Conservation (phyloP, 2,113 vertebrate genomes). For the Heterochromis multidens region DNA sequence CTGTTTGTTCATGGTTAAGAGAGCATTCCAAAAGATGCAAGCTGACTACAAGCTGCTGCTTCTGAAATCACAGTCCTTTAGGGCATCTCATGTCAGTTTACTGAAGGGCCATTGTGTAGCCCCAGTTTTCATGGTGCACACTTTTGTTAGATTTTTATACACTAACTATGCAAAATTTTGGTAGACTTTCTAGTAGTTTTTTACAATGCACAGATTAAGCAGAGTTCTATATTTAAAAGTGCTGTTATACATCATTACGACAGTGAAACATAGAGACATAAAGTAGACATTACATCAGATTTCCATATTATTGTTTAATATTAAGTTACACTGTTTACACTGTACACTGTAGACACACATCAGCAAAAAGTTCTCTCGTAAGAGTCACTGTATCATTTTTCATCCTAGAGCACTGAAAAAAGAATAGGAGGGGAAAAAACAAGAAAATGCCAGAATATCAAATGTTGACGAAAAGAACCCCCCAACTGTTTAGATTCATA, state of each 20-base stretch:
- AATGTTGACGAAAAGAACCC: background rate
- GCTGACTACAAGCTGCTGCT: slow-evolving; percentile 40
- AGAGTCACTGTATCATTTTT: too few species aligned
- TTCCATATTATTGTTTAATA: too few species aligned
- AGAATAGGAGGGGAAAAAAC: fast-evolving
- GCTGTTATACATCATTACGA: background rate
- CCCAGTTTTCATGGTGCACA: background rate
- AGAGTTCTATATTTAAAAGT: background rate
- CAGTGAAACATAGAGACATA: too few species aligned
- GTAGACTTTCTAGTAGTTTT: background rate
- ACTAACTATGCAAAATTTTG: fast-evolving
- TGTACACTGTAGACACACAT: too few species aligned
- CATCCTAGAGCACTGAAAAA: background rate
- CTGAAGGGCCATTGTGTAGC: background rate
- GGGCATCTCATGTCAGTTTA: slow-evolving; percentile 3
- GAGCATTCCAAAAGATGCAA: slow-evolving; percentile 54
- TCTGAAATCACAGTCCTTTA: slow-evolving; percentile 7
- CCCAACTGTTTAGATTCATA: background rate
- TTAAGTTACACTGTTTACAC: too few species aligned
- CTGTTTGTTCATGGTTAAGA: slow-evolving; percentile 15
- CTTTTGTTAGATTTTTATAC: background rate
- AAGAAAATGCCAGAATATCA: background rate
- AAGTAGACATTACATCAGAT: too few species aligned
- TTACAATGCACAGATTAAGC: background rate
- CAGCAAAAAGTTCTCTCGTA: too few species aligned